These are phyloP conservation scores for Dipodomys stephensi DNA, from an alignment of 2,113 vertebrate species.

Conservation along the genomic window DNA sequence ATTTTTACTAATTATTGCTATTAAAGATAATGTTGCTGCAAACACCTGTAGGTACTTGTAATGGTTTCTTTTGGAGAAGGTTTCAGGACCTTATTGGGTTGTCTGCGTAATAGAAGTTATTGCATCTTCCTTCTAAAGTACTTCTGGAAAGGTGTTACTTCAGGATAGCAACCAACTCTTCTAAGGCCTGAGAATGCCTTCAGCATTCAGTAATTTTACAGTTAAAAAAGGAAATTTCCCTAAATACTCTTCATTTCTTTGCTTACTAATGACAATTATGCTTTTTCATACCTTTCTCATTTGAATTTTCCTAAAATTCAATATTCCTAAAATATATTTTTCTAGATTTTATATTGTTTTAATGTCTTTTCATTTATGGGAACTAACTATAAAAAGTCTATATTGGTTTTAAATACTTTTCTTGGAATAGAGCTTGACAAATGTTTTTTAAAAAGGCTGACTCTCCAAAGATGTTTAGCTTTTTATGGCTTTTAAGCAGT, in stretches of 20 bases:
- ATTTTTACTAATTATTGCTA: slow-evolving; percentile 28
- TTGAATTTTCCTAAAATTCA: slow-evolving; percentile 44
- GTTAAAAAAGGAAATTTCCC: background rate
- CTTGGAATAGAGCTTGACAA: slow-evolving; percentile 21
- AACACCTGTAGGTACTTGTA: slow-evolving; percentile 42
- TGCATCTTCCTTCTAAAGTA: background rate
- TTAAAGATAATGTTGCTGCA: slow-evolving; percentile 7
- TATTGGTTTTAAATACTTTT: background rate
- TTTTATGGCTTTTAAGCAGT: background rate
- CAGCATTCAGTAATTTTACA: background rate
- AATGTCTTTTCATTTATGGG: slow-evolving; percentile 19
- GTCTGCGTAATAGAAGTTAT: background rate
- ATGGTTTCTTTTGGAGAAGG: slow-evolving; percentile 47
- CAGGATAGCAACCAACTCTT: background rate
- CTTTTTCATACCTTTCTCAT: slow-evolving; percentile 39
- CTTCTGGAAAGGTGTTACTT: background rate
- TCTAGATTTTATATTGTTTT: slow-evolving; percentile 16
- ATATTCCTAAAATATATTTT: background rate
- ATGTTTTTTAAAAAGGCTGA: slow-evolving; percentile 18
- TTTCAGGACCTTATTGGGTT: background rate
- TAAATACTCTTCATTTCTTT: slow-evolving; percentile 20
- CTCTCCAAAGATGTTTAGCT: background rate
- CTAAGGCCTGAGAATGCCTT: background rate
- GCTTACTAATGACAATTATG: slow-evolving; percentile 7
- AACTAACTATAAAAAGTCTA: background rate